Evolutionary conservation across 2,113 vertebrate genomes (phyloP).

Genomic region (Emydocephalus ijimae): DNA sequence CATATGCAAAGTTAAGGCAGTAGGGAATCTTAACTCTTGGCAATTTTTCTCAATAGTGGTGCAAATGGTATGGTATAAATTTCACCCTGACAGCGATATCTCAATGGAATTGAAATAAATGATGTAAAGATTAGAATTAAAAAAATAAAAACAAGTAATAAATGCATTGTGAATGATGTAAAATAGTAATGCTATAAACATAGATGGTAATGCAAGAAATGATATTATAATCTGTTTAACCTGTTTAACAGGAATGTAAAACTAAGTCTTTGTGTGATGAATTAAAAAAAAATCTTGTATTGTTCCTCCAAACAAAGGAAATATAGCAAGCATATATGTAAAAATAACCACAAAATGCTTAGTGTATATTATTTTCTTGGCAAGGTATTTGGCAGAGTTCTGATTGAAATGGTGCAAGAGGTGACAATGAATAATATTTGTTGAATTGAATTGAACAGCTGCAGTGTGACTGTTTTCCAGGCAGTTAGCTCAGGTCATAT

Average conservation of each 20-base stretch:
- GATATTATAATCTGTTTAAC: background rate
- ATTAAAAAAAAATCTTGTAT: background rate
- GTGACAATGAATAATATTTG: background rate
- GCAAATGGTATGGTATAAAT: background rate
- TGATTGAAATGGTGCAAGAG: background rate
- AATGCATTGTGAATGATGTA: background rate
- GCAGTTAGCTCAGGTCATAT: background rate
- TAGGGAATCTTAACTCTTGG: background rate
- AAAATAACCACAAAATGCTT: background rate
- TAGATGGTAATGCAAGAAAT: background rate
- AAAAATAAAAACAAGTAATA: background rate
- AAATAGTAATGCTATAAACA: background rate
- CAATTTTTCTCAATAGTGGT: background rate
- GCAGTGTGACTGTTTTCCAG: background rate
- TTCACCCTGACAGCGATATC: background rate
- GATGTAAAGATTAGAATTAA: background rate
- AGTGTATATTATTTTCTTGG: background rate
- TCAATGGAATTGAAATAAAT: background rate
- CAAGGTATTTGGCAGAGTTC: background rate
- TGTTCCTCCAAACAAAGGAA: background rate
- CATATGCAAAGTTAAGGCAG: background rate
- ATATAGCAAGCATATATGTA: background rate
- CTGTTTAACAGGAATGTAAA: background rate
- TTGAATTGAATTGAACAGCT: background rate
- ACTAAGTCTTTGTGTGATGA: background rate